A percentile compares a stretch with the other conserved stretches of the same genome.
phyloP scores from a whole-genome alignment of 2,888 invertebrate genomes.

The Napeogenes sylphis region DNA sequence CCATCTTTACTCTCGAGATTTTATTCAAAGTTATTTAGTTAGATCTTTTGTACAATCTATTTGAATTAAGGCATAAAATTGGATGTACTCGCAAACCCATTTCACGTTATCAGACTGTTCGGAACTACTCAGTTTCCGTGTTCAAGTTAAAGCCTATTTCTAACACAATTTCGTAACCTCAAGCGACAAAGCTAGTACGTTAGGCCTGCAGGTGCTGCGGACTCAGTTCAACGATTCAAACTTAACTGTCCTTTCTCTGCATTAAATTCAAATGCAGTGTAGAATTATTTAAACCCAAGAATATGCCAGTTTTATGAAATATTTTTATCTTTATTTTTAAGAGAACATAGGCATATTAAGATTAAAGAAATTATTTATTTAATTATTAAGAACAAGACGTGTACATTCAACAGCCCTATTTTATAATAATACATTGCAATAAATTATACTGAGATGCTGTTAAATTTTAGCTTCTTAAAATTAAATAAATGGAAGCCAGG shows the following conservation, averaged over 20 bases:
- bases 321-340: no score
- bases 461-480: no score
- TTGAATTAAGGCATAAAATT: slow-evolving; percentile 5
- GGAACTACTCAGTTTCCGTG: slow-evolving; percentile 8
- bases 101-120: not conserved
- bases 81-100: slow-evolving; percentile 3
- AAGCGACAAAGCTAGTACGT: slow-evolving; percentile 16
- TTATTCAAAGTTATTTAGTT: not conserved
- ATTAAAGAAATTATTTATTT: no score
- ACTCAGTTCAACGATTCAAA: slow-evolving; percentile 10
- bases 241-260: slow-evolving; percentile 13
- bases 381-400: no score
- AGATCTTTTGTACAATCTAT: not conserved
- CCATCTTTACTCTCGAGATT: not conserved
- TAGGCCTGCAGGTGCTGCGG: slow-evolving; percentile 17
- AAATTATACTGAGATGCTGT: no score
- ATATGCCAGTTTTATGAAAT: no score
- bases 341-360: no score
- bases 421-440: no score
- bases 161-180: slow-evolving; percentile 18
- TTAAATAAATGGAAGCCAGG: no score
- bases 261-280: slow-evolving; percentile 13
- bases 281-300: not conserved
- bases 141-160: slow-evolving; percentile 4
- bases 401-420: no score